phyloP scores from a whole-genome alignment of 2,888 invertebrate species.

The Teleogryllus oceanicus region DNA sequence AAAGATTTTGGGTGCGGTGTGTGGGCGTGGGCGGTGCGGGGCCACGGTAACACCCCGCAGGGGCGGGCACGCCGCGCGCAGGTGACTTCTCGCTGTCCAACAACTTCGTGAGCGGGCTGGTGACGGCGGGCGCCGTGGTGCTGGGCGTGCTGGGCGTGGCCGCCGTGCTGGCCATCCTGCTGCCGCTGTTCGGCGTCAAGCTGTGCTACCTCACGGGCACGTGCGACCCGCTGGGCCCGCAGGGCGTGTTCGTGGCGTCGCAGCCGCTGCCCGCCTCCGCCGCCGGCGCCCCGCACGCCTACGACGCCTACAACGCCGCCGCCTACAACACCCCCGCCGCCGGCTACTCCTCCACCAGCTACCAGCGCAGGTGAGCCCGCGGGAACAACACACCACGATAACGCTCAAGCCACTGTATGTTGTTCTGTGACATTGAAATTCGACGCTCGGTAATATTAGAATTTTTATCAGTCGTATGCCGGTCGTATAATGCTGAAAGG shows the following conservation, averaged over 20 bases:
- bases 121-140: constrained; percentile 29
- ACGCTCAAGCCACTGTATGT: not conserved
- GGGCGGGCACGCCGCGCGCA: not conserved
- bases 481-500: no score
- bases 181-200: constrained; percentile 40
- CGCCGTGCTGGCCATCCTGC: constrained; percentile 38
- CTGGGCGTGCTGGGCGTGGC: constrained; percentile 39
- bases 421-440: no score
- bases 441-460: no score
- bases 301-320: constrained; percentile 39
- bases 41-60: not conserved
- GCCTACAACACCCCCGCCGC: constrained; percentile 32
- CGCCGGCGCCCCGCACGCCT: constrained; percentile 34
- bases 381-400: not conserved
- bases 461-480: no score
- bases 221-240: constrained; percentile 36
- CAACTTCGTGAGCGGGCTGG: constrained; percentile 28
- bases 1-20: no score
- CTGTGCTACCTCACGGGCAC: constrained; percentile 41
- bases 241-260: constrained; percentile 26
- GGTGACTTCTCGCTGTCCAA: constrained; percentile 23
- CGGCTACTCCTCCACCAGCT: constrained; percentile 29
- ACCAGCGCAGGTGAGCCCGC: constrained; percentile 34
- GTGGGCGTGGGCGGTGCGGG: no score
- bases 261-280: constrained; percentile 38